Percentiles rank a stretch among this genome's conserved stretches.
phyloP scores from a whole-genome alignment of 2,113 vertebrate species.

The Thalassoma bifasciatum region DNA sequence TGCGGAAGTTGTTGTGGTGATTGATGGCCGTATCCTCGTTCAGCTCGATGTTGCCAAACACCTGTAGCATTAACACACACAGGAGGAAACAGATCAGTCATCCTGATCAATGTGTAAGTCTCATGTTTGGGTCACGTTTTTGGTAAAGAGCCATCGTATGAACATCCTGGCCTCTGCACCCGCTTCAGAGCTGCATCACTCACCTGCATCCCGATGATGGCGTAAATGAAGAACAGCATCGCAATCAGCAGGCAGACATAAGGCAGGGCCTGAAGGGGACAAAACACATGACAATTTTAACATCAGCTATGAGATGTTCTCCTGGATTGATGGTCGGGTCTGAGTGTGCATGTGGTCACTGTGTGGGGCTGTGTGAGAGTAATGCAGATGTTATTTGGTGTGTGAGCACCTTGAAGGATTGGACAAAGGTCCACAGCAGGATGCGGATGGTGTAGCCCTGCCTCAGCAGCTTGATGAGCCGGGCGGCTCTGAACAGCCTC shows the following conservation, averaged over 20 bases:
- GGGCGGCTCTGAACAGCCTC: slow-evolving; percentile 92
- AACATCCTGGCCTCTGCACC: neutral
- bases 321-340: neutral
- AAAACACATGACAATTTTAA: slow-evolving; percentile 35
- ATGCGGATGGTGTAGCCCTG: slow-evolving; percentile 98
- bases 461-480: slow-evolving; percentile 95
- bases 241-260: slow-evolving; percentile 98
- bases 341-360: neutral
- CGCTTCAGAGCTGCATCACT: slow-evolving; percentile 15
- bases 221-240: slow-evolving; percentile 99
- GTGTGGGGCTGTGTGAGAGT: no score
- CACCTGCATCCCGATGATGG: slow-evolving; percentile 99
- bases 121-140: neutral
- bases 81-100: neutral
- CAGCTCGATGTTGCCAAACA: slow-evolving; percentile 96
- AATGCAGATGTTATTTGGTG: neutral
- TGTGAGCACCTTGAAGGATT: slow-evolving; percentile 93
- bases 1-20: slow-evolving; percentile 96
- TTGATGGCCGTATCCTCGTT: slow-evolving; percentile 93
- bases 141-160: neutral
- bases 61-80: slow-evolving; percentile 80
- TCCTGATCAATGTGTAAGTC: neutral
- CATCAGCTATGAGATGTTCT: slow-evolving; percentile 4
- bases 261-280: slow-evolving; percentile 89
- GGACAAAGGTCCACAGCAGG: slow-evolving; percentile 97